Conservation (phyloP, 2,888 invertebrate genomes). For the Disparrhopalites patrizii region DNA sequence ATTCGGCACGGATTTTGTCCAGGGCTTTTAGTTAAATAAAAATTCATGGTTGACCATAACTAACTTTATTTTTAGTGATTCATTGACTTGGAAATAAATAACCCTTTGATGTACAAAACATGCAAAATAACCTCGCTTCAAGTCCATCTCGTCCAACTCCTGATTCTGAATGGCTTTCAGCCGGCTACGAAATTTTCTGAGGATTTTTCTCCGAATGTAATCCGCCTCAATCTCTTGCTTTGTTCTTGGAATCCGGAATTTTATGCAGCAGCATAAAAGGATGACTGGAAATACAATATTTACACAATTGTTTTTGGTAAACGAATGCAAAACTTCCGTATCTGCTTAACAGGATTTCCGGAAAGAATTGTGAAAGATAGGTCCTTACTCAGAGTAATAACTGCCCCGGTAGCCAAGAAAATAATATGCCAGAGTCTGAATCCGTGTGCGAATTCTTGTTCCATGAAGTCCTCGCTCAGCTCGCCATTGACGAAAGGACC, state of each 20-base stretch:
- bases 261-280: constrained; percentile 82
- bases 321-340: no score
- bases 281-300: constrained; percentile 69
- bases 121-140: constrained; percentile 70
- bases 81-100: no score
- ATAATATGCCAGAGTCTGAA: constrained; percentile 79
- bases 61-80: no score
- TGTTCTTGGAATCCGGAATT: constrained; percentile 85
- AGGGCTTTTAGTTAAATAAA: no score
- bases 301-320: no score
- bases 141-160: constrained; percentile 78
- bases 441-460: constrained; percentile 63
- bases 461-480: constrained; percentile 53
- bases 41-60: no score
- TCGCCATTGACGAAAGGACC: neutral
- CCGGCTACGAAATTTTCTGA: constrained; percentile 75
- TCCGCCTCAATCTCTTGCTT: constrained; percentile 95
- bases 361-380: no score
- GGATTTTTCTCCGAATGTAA: constrained; percentile 76
- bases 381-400: constrained; percentile 39
- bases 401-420: constrained; percentile 63
- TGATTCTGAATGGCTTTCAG: constrained; percentile 75
- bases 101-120: no score
- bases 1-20: constrained; percentile 64
- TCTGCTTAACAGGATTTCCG: neutral